phyloP scores from a whole-genome alignment of 2,888 invertebrate genomes.

The Hyposoter dolosus region DNA sequence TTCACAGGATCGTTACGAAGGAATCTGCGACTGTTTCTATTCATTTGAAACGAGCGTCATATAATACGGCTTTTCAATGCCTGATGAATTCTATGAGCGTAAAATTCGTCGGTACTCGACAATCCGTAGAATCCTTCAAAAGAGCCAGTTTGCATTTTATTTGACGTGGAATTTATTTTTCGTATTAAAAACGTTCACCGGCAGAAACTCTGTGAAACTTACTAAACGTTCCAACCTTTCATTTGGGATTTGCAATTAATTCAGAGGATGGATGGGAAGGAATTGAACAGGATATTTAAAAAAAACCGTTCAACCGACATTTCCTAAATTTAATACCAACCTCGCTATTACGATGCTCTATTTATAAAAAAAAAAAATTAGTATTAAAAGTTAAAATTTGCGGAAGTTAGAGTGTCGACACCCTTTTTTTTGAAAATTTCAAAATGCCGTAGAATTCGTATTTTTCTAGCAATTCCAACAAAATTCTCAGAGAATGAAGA shows the following conservation, averaged over 20 bases:
- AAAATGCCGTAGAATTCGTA: no score
- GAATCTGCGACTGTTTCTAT: constrained; percentile 16
- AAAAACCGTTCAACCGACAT: no score
- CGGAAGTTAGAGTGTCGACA: no score
- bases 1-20: constrained; percentile 36
- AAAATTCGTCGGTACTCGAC: not conserved
- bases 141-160: not conserved
- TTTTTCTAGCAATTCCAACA: no score
- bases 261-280: no score
- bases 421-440: no score
- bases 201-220: not conserved
- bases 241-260: not conserved
- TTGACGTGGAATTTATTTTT: not conserved
- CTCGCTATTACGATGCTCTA: no score
- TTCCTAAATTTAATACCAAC: no score
- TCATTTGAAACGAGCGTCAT: not conserved
- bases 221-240: not conserved
- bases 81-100: not conserved
- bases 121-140: not conserved
- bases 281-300: no score
- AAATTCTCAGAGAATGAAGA: no score
- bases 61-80: not conserved
- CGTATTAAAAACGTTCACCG: not conserved
- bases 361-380: no score
- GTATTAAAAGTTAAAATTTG: no score